A percentile compares a stretch with the other conserved stretches of the same genome.
These are phyloP conservation scores for Cephus spinipes DNA, from an alignment of 2,888 invertebrate species.

Conservation along the genomic window DNA sequence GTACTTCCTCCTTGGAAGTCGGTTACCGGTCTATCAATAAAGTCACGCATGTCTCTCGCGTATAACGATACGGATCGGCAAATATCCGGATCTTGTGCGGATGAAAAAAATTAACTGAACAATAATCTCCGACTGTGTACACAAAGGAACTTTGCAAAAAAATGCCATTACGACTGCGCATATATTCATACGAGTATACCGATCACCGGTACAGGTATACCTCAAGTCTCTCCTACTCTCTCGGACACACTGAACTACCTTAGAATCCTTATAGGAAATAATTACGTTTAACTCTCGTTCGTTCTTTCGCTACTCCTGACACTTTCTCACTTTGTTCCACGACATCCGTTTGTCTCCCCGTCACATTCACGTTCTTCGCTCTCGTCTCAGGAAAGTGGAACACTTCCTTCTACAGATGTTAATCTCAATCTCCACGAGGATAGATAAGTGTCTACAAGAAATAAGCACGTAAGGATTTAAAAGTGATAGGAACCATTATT, in stretches of 20 bases:
- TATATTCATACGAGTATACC: not conserved
- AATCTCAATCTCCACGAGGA: constrained; percentile 40
- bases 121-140: not conserved
- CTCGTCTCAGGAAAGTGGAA: constrained; percentile 47
- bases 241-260: not conserved
- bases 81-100: not conserved
- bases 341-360: not conserved
- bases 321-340: not conserved
- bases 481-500: not conserved
- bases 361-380: not conserved
- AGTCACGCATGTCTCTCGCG: not conserved
- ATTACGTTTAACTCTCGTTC: not conserved
- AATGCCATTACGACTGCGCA: not conserved
- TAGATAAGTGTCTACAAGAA: not conserved
- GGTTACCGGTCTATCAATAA: not conserved
- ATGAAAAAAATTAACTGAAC: not conserved
- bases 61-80: not conserved
- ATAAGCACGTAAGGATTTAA: not conserved
- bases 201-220: not conserved
- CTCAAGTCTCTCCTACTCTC: not conserved
- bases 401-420: constrained; percentile 57
- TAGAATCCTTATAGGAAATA: not conserved
- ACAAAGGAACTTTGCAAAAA: not conserved
- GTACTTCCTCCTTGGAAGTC: not conserved
- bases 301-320: not conserved